Evolutionary conservation across 1,140 invertebrate genomes (phyloP).

Genomic region (Amyelois transitella): DNA sequence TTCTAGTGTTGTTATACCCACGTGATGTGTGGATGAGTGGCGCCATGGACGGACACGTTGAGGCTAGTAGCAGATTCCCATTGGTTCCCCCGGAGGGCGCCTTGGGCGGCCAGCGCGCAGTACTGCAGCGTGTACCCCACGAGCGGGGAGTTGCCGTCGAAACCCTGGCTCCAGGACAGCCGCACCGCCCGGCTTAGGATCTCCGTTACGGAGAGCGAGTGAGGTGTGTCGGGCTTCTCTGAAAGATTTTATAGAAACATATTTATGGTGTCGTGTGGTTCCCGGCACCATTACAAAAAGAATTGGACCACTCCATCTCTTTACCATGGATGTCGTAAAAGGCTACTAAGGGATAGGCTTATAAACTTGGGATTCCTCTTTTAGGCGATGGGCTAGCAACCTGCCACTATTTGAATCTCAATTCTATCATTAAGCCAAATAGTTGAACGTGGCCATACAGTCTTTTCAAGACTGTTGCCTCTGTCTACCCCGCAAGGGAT

Average conservation of each 20-base stretch:
- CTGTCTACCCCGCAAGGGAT: too few relatives aligned
- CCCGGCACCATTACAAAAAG: too few relatives aligned
- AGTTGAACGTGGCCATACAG: too few relatives aligned
- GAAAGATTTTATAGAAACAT: conserved; percentile 33
- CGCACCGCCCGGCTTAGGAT: conserved; percentile 81
- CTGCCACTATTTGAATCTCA: too few relatives aligned
- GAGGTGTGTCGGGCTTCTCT: conserved; percentile 85
- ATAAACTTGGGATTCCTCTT: too few relatives aligned
- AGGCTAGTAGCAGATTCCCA: conserved; percentile 58
- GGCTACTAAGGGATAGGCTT: too few relatives aligned
- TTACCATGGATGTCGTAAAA: too few relatives aligned
- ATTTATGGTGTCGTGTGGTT: too few relatives aligned
- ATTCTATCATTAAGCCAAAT: too few relatives aligned
- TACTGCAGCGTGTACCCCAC: conserved; percentile 84
- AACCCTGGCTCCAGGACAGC: conserved; percentile 85
- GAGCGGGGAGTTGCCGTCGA: conserved; percentile 87
- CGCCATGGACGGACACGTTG: conserved; percentile 60
- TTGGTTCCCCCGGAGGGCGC: conserved; percentile 60
- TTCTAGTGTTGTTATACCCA: conserved; percentile 30
- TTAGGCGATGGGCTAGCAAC: too few relatives aligned
- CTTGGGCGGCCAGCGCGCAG: conserved; percentile 49
- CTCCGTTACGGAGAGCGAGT: conserved; percentile 79
- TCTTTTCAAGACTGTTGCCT: too few relatives aligned
- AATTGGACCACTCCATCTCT: too few relatives aligned
- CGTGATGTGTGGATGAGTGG: conserved; percentile 42